Evolutionary conservation across 2,888 invertebrate genomes (phyloP).

Genomic region (Ethmia dodecea): DNA sequence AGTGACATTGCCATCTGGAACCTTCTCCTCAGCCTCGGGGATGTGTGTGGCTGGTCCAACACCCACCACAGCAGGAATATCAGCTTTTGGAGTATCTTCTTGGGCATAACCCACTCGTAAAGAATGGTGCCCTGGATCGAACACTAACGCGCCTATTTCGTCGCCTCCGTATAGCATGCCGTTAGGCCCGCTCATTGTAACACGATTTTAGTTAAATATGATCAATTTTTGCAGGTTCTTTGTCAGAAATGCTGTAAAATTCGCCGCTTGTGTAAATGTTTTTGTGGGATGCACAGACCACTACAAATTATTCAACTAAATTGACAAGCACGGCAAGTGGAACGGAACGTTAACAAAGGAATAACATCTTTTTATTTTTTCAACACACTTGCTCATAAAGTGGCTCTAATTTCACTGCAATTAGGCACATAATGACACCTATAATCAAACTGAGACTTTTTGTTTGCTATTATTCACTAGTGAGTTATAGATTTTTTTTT

Average conservation of each 20-base stretch:
- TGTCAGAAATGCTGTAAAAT: background rate
- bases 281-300: no score
- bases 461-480: no score
- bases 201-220: background rate
- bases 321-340: background rate
- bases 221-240: no score
- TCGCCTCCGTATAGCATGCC: conserved; percentile 95
- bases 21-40: conserved; percentile 86
- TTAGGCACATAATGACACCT: no score
- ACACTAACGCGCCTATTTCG: conserved; percentile 98
- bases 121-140: conserved; percentile 90
- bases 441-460: no score
- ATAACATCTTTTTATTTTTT: no score
- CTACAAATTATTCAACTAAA: no score
- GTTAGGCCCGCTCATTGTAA: conserved; percentile 64
- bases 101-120: conserved; percentile 96
- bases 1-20: conserved; percentile 84
- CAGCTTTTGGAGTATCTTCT: conserved; percentile 99
- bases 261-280: background rate
- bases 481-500: no score
- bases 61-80: conserved; percentile 96
- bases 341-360: conserved; percentile 2
- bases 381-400: no score
- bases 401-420: no score
- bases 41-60: conserved; percentile 85